These are phyloP conservation scores for Hycleus cichorii DNA, from an alignment of 1,140 invertebrate species.

Conservation along the genomic window DNA sequence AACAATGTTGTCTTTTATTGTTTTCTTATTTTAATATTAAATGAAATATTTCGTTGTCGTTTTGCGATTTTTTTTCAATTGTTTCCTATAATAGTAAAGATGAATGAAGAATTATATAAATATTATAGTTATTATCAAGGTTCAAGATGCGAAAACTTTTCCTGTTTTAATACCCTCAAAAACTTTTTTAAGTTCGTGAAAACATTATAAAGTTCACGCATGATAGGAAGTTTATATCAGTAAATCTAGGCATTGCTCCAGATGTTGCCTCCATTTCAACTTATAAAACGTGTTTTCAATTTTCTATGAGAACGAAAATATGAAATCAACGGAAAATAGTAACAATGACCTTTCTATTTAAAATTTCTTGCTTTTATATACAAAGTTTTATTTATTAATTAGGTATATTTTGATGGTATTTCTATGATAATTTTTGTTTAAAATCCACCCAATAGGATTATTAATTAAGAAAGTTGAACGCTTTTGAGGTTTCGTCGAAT, in stretches of 20 bases:
- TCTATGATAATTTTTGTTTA: too few species aligned
- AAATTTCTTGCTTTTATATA: too few species aligned
- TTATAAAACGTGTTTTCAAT: constrained; percentile 16
- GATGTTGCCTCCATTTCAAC: constrained; percentile 13
- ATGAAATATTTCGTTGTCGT: constrained; percentile 1
- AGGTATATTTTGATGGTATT: too few species aligned
- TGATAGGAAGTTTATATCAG: constrained; percentile 16
- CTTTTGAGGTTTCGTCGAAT: too few species aligned
- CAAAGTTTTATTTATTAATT: too few species aligned
- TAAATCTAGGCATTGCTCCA: constrained; percentile 13
- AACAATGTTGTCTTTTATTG: background rate
- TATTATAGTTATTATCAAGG: constrained; percentile 10
- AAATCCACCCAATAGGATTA: too few species aligned
- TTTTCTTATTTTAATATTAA: constrained; percentile 4
- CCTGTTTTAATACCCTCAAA: constrained; percentile 8
- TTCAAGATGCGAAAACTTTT: constrained; percentile 8
- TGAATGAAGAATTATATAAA: constrained; percentile 1
- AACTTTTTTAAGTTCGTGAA: constrained; percentile 14
- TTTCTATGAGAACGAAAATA: background rate
- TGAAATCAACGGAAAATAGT: too few species aligned
- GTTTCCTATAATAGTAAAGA: background rate
- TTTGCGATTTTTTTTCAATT: background rate
- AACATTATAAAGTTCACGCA: constrained; percentile 16
- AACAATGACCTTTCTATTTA: too few species aligned
- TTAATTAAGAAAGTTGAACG: too few species aligned